These are phyloP conservation scores for Datnioides undecimradiatus DNA, from an alignment of 2,113 vertebrate species.

Conservation along the genomic window DNA sequence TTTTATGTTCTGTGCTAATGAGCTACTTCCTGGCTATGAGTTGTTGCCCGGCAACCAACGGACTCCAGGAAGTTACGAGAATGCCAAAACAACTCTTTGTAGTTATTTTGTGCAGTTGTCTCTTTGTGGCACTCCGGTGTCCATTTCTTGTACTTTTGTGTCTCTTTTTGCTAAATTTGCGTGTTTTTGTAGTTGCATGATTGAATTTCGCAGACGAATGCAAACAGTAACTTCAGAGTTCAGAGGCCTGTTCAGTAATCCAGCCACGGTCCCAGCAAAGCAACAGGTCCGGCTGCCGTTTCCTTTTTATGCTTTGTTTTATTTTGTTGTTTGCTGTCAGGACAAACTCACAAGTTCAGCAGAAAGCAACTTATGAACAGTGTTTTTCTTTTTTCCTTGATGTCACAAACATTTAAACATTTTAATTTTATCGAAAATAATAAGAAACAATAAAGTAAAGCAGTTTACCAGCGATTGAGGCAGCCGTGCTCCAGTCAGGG, in stretches of 20 bases:
- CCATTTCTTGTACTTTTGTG: too few species aligned
- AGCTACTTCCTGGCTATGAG: neutral
- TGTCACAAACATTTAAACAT: neutral
- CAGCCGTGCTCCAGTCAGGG: neutral
- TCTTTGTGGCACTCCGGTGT: too few species aligned
- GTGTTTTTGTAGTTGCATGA: too few species aligned
- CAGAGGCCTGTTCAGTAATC: too few species aligned
- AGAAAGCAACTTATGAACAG: neutral
- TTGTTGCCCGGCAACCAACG: neutral
- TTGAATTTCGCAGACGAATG: too few species aligned
- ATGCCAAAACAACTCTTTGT: too few species aligned
- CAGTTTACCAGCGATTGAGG: neutral
- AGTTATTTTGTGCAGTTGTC: too few species aligned
- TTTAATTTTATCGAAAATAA: neutral
- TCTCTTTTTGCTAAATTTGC: too few species aligned
- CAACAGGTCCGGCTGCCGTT: neutral
- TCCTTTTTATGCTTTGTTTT: neutral
- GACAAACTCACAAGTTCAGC: neutral
- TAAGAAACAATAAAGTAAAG: neutral
- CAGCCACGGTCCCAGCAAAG: neutral
- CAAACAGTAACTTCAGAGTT: too few species aligned
- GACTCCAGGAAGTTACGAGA: neutral
- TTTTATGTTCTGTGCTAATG: neutral
- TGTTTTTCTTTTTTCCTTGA: neutral
- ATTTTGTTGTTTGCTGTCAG: neutral